These are phyloP conservation scores for Chlamydotis undulata DNA, from an alignment of 2,113 vertebrate species.

Conservation along the genomic window DNA sequence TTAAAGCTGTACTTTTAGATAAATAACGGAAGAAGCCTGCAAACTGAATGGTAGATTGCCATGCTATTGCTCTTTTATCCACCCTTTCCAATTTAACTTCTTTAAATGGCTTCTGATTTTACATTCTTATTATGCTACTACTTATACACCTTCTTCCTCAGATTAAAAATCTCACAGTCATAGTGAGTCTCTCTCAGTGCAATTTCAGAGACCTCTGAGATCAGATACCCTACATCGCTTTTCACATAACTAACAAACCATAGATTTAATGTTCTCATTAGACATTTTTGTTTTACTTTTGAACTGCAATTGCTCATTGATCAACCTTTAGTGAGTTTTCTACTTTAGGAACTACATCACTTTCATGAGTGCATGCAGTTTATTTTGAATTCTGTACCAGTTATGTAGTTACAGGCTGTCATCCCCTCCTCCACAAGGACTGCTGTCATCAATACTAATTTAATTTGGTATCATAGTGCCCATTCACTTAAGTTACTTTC, in stretches of 20 bases:
- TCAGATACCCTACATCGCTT: not conserved
- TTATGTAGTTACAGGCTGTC: not conserved
- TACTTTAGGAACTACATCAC: not conserved
- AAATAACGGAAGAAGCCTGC: not conserved
- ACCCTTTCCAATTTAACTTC: not conserved
- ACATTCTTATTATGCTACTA: not conserved
- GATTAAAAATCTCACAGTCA: not conserved
- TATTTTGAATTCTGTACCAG: not conserved
- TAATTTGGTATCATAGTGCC: not conserved
- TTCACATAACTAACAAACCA: not conserved
- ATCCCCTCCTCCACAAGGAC: not conserved
- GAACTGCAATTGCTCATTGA: not conserved
- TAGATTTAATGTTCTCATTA: not conserved
- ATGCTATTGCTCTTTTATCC: not conserved
- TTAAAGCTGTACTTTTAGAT: not conserved
- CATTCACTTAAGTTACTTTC: not conserved
- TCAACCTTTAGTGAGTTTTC: not conserved
- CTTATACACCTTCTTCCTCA: not conserved
- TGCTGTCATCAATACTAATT: not conserved
- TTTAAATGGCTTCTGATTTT: not conserved
- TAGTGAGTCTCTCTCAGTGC: not conserved
- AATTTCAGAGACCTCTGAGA: not conserved
- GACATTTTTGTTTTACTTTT: not conserved
- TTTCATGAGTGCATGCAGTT: not conserved
- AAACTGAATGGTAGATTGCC: not conserved